A percentile compares a stretch with the other conserved stretches of the same genome.
These are phyloP conservation scores for Phenganax marumi DNA, from an alignment of 92 coral and sea anemone genomes.

Conservation along the genomic window DNA sequence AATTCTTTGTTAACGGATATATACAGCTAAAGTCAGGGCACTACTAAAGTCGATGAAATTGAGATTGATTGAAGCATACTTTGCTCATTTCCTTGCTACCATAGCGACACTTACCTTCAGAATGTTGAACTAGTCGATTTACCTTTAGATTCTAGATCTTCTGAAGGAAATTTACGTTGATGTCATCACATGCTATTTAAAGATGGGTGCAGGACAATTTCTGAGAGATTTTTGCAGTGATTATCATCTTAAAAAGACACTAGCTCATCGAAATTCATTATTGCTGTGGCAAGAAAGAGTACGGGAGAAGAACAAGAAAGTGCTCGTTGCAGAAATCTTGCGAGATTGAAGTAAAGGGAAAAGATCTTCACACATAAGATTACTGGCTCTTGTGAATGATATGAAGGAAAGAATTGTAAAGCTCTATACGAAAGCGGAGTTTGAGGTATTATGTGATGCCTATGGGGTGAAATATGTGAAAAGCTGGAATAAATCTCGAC, in stretches of 20 bases:
- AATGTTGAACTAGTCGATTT: too few species aligned
- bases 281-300: background rate
- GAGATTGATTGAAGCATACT: too few species aligned
- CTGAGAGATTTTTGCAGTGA: constrained; percentile 18
- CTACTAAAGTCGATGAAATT: too few species aligned
- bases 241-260: background rate
- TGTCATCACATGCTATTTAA: constrained; percentile 15
- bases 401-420: constrained; percentile 36
- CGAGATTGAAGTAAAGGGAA: constrained; percentile 16
- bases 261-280: background rate
- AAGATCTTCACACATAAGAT: constrained; percentile 35
- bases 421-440: constrained; percentile 40
- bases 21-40: too few species aligned
- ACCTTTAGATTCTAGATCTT: background rate
- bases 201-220: constrained; percentile 29
- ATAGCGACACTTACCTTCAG: too few species aligned
- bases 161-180: constrained; percentile 4
- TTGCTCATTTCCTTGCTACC: too few species aligned
- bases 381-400: constrained; percentile 34
- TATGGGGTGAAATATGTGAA: constrained; percentile 4
- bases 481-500: constrained; percentile 7
- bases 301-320: background rate
- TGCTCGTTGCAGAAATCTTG: constrained; percentile 8
- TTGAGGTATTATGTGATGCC: constrained; percentile 36
- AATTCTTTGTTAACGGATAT: too few species aligned